phyloP scores from a whole-genome alignment of 2,113 vertebrate genomes.

The Syngnathus typhle region DNA sequence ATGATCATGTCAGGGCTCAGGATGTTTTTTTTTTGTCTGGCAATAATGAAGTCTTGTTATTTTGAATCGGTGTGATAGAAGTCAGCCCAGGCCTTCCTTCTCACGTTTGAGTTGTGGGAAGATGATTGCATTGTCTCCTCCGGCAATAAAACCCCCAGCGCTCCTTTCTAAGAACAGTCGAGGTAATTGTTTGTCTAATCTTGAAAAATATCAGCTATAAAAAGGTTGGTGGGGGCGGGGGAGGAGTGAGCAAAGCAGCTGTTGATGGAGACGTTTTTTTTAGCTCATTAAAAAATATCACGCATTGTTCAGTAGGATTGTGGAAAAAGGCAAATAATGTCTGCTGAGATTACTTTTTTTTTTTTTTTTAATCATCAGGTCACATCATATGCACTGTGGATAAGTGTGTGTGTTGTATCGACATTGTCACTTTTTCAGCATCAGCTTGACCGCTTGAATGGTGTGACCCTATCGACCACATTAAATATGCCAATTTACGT shows the following conservation, averaged over 20 bases:
- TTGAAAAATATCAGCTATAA: conserved; percentile 47
- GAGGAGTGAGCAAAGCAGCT: conserved; percentile 46
- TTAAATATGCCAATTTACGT: background rate
- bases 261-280: conserved; percentile 62
- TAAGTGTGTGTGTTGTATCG: background rate
- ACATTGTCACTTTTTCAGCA: background rate
- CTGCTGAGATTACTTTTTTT: conserved; percentile 5
- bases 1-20: background rate
- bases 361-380: background rate
- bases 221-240: conserved; percentile 24
- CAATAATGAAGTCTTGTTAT: background rate
- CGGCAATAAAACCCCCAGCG: conserved; percentile 26
- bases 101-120: conserved; percentile 25
- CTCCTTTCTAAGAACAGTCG: conserved; percentile 40
- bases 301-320: conserved; percentile 38
- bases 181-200: conserved; percentile 62
- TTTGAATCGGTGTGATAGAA: background rate
- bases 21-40: conserved; percentile 15
- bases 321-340: conserved; percentile 37
- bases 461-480: background rate
- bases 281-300: conserved; percentile 63
- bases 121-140: conserved; percentile 49
- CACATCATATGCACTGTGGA: background rate
- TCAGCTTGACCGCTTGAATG: background rate
- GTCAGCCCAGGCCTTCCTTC: conserved; percentile 28